Base-by-base conservation (phyloP, 1,140 invertebrate species). In the Cylas formicarius region DNA sequence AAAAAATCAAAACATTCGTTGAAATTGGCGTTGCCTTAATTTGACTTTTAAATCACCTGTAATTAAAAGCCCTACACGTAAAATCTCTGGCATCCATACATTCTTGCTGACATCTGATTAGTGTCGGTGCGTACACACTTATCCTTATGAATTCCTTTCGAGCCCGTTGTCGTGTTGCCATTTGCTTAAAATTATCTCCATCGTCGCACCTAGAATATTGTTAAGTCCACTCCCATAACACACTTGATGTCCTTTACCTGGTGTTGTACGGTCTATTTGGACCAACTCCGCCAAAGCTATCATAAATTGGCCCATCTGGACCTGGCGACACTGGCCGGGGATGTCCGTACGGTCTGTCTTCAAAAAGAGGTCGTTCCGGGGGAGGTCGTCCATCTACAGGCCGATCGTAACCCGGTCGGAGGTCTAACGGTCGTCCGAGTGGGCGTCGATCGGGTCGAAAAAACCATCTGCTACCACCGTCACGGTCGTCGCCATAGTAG, bases 31-130 rank as follows among this genome's bases (percentile, higher is more conserved):
- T 8, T 26, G 9, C 13, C 8, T 20, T 26, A 13, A 26, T 26
- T n/a, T n/a, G n/a, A n/a, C n/a, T n/a, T 4, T 22, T 35, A 4
- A 43, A 19, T 60, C 67, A 79, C 72, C 83, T 79, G 68, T 79
- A 91, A 69, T 91, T 92, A 67, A 91, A 91, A 9, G 87, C 85
- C 56, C 82, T 70, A 56, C 89, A 92, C n/a, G 86, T 75, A 58
- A 91, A 90, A 58, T 90, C 87, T 52, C 81, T 72, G 6, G 81
- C 76, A 58, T 89, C 84, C 10, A 80, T 75, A 61, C 89, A 92
- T 62, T 88, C 86, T 40, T 81, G 69, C 61, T 91, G 83, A 61
- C 88, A 91, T 26, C 85, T 78, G 1, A 75, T 73, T 48, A 90
- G 61, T 3, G 80, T 81, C 3, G 82, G 77, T 1, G 80, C 80